Conservation (phyloP, 2,797 vertebrate species). For the Bucorvus abyssinicus region DNA sequence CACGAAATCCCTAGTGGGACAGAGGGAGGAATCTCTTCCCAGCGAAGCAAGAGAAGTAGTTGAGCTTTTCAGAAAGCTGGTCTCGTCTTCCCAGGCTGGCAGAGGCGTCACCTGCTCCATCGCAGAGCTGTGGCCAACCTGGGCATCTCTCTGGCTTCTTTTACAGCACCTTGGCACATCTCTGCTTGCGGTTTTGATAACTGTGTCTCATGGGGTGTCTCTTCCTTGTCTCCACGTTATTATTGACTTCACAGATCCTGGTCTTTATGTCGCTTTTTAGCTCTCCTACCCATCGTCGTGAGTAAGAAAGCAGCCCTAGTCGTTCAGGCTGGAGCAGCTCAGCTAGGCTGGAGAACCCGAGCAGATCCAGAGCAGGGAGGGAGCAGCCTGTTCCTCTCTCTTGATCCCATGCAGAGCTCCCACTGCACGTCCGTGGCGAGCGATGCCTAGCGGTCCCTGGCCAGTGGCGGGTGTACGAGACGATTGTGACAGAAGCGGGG, state of each 20-base stretch:
- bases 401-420: neutral
- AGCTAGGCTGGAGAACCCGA: neutral
- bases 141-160: neutral
- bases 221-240: neutral
- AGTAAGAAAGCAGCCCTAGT: neutral
- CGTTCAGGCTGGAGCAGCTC: neutral
- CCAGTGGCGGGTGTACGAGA: accelerated
- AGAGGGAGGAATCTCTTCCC: neutral
- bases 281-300: neutral
- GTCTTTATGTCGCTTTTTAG: neutral
- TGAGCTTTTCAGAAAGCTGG: neutral
- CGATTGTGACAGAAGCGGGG: neutral
- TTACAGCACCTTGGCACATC: neutral
- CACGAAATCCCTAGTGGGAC: neutral
- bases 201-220: neutral
- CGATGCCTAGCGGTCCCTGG: neutral
- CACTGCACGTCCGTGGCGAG: accelerated
- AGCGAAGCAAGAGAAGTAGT: neutral
- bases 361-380: neutral
- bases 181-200: neutral
- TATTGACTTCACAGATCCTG: neutral
- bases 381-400: neutral
- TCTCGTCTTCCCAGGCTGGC: neutral
- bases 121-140: neutral
- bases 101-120: neutral